Evolutionary conservation across 2,888 invertebrate genomes (phyloP), one percentile per base, ranked within the genome.

Genomic region (Laothoe populi): DNA sequence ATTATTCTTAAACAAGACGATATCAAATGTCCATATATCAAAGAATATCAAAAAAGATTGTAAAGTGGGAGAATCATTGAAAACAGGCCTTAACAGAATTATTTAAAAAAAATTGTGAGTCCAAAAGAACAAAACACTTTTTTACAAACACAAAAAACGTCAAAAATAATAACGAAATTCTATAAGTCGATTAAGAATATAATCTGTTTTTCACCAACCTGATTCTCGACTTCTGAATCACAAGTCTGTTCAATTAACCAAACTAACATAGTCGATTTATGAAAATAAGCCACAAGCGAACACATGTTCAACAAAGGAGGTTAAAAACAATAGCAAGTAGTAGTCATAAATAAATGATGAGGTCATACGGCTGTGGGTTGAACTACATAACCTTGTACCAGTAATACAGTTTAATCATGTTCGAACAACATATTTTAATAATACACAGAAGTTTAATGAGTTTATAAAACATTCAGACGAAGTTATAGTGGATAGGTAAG

Each of bases 271-370:
- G 19, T 44, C 44, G 44, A 44, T 44, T 2, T 2, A 44, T 35
- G 5, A 35, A 53, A 53, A 19, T 31, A 19, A 53, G 16, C 53
- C 53, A 35, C 35, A 31, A 53, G 19, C 31, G 3, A 53, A 53
- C 53, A 53, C 53, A 53, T 53, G 53, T 53, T 53, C 53, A 53
- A 53, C 53, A 53, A 53, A 53, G 35, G 31, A 53, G 53, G 53
- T 53, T 49, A 53, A 35, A 53, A 53, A 53, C 53, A 53, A 53
- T 53, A 53, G 53, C 31, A 49, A 31, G 35, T 53, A 38, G 2
- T 38, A 16, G 44, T 53, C 53, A 53, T 53, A 53, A 53, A 53
- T 53, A 53, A 35, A 31, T 35, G 19, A 53, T 53, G 53, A 53
- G 31, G 53, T 53, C 53, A 53, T 53, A 46, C 13, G 19, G 16